These are phyloP conservation scores for Neopipo cinnamomea DNA, from an alignment of 2,113 vertebrate genomes.

Conservation along the genomic window DNA sequence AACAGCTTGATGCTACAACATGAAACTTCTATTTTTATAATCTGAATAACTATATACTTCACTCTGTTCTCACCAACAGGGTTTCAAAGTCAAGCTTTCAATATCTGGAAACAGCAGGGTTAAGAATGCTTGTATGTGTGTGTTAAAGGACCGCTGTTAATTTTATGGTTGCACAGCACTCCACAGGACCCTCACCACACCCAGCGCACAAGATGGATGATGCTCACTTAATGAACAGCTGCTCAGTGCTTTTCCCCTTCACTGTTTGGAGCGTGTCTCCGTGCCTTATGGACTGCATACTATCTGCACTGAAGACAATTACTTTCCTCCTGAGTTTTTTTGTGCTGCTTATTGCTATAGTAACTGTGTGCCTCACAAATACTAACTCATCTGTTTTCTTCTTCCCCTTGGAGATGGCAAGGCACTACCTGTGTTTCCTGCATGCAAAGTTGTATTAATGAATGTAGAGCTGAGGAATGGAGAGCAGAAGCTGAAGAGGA, in stretches of 20 bases:
- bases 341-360: conserved; percentile 40
- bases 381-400: conserved; percentile 1
- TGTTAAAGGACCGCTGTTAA: not conserved
- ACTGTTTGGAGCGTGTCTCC: not conserved
- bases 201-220: not conserved
- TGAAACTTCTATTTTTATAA: not conserved
- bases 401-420: not conserved
- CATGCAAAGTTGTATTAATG: not conserved
- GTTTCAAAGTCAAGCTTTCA: not conserved
- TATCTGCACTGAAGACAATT: not conserved
- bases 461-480: not conserved
- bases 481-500: not conserved
- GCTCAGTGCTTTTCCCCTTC: not conserved
- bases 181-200: not conserved
- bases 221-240: conserved; percentile 22
- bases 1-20: not conserved
- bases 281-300: conserved; percentile 2
- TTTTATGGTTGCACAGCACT: not conserved
- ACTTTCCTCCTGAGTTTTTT: conserved; percentile 28
- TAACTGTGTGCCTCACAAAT: conserved; percentile 43
- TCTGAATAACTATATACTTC: not conserved
- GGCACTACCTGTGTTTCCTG: not conserved
- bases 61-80: not conserved
- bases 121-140: not conserved
- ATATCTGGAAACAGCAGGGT: not conserved